Percentiles rank a stretch among this genome's conserved stretches.
These are phyloP conservation scores for Lasioglossum leucozonium DNA, from an alignment of 2,888 invertebrate genomes.

Conservation along the genomic window DNA sequence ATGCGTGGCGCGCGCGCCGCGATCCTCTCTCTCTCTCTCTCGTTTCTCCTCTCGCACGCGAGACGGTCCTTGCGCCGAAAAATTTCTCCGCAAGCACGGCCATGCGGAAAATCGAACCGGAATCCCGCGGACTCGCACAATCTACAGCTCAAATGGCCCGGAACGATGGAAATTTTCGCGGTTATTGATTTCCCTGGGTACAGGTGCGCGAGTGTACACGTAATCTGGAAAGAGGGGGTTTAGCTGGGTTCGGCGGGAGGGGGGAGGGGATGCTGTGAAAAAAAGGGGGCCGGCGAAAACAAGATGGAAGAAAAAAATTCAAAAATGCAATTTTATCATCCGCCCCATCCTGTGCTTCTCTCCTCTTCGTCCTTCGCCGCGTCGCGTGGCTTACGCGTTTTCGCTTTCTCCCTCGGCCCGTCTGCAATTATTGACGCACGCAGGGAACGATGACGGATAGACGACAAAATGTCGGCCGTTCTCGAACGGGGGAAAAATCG, in stretches of 20 bases:
- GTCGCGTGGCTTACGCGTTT: background rate
- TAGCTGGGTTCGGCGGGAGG: background rate
- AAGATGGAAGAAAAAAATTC: conserved; percentile 38
- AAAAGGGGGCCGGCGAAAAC: conserved; percentile 37
- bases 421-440: conserved; percentile 41
- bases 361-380: background rate
- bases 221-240: conserved; percentile 51
- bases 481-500: background rate
- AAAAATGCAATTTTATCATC: conserved; percentile 48
- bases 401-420: background rate
- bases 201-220: conserved; percentile 70
- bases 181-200: conserved; percentile 74
- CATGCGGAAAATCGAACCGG: conserved; percentile 78
- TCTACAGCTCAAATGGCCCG: conserved; percentile 73
- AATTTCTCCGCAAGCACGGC: conserved; percentile 68
- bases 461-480: conserved; percentile 26
- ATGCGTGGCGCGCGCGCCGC: background rate
- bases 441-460: conserved; percentile 26
- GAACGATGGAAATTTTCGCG: conserved; percentile 77
- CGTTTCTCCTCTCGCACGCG: background rate
- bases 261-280: background rate
- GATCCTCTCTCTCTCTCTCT: background rate
- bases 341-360: background rate
- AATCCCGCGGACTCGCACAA: conserved; percentile 74
- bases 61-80: conserved; percentile 52